These are phyloP conservation scores for Amphibalanus amphitrite DNA, from an alignment of 1,140 invertebrate species.

Conservation along the genomic window DNA sequence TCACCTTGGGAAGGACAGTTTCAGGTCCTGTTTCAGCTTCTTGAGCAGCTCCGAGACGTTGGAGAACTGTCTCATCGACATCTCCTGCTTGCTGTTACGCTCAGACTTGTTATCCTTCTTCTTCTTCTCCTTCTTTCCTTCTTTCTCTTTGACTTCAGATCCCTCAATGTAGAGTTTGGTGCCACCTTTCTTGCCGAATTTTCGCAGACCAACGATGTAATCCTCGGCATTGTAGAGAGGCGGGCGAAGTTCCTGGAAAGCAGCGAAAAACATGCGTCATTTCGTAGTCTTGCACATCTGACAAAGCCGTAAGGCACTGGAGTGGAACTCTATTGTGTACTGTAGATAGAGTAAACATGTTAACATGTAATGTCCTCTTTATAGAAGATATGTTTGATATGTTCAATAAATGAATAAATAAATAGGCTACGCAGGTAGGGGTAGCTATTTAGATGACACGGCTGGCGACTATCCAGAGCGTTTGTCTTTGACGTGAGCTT, in stretches of 20 bases:
- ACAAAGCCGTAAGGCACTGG: too few species aligned
- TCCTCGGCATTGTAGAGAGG: conserved; percentile 73
- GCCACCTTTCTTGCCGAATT: conserved; percentile 31
- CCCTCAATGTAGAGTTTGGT: conserved; percentile 19
- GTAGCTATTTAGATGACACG: too few species aligned
- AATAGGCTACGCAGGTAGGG: too few species aligned
- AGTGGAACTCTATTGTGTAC: too few species aligned
- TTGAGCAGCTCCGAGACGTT: conserved; percentile 67
- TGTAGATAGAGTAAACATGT: too few species aligned
- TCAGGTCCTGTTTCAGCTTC: conserved; percentile 64
- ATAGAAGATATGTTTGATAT: too few species aligned
- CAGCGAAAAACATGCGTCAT: too few species aligned
- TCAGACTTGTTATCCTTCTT: conserved; percentile 29
- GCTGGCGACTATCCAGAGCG: too few species aligned
- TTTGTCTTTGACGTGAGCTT: too few species aligned
- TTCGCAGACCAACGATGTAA: conserved; percentile 52
- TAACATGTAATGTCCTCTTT: too few species aligned
- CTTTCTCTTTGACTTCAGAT: conserved; percentile 15
- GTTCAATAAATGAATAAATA: too few species aligned
- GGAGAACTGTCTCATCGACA: conserved; percentile 68
- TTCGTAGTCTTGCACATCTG: too few species aligned
- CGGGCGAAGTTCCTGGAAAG: conserved; percentile 32
- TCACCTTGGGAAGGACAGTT: conserved; percentile 71
- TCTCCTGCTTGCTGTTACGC: conserved; percentile 44
- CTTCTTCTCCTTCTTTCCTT: conserved; percentile 18